Percentiles rank a stretch among this genome's conserved stretches.
phyloP scores from a whole-genome alignment of 2,113 vertebrate species.

The Myiagra hebetior region DNA sequence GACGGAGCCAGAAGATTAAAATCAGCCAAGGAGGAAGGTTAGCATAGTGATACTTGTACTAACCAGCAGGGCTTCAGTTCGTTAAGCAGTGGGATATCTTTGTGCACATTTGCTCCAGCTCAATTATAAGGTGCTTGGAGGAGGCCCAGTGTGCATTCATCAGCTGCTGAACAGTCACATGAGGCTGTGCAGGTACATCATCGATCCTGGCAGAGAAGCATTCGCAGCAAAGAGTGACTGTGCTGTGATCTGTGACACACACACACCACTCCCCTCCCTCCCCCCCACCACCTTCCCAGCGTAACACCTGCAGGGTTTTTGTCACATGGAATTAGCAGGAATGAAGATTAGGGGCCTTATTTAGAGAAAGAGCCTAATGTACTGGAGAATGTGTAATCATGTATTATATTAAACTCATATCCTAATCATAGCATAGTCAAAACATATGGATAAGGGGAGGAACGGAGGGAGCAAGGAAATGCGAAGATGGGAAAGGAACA shows the following conservation, averaged over 20 bases:
- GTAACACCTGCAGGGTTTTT: not conserved
- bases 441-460: not conserved
- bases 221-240: not conserved
- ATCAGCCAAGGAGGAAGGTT: not conserved
- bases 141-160: not conserved
- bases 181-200: not conserved
- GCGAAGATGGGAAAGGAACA: not conserved
- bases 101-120: not conserved
- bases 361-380: not conserved
- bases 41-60: not conserved
- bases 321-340: not conserved
- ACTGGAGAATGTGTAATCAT: not conserved
- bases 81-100: not conserved
- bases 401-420: not conserved
- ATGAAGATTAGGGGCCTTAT: not conserved
- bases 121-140: not conserved
- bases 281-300: accelerated
- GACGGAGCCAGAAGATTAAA: slow-evolving; percentile 21
- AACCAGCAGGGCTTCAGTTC: not conserved
- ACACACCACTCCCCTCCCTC: too few species aligned
- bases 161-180: not conserved
- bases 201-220: not conserved
- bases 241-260: not conserved
- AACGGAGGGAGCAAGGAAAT: not conserved
- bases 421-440: not conserved